Percentiles rank a stretch among this genome's conserved stretches.
Evolutionary conservation across 1,140 invertebrate genomes (phyloP).

Genomic region (Grapholita molesta): DNA sequence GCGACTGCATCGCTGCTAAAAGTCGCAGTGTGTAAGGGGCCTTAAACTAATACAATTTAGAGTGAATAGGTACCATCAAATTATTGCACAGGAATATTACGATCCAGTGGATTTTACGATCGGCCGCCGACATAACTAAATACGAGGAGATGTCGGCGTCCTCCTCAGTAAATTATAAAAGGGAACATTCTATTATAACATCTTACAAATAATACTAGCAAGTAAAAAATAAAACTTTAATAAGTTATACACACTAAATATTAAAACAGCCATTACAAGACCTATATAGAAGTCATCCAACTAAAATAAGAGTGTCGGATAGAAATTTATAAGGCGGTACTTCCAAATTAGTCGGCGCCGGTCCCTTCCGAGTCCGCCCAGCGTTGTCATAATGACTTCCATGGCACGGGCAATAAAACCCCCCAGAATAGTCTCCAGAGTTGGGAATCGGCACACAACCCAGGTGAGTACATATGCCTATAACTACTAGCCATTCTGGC

Average conservation of each 20-base stretch:
- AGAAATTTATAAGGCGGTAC: slow-evolving; percentile 83
- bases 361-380: slow-evolving; percentile 91
- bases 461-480: slow-evolving; percentile 94
- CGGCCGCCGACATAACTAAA: too few species aligned
- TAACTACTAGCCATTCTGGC: slow-evolving; percentile 89
- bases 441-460: slow-evolving; percentile 92
- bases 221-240: neutral
- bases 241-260: neutral
- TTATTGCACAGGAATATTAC: too few species aligned
- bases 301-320: slow-evolving; percentile 46
- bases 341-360: slow-evolving; percentile 91
- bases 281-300: slow-evolving; percentile 40
- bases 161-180: too few species aligned
- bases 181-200: too few species aligned
- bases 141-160: too few species aligned
- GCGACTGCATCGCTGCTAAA: too few species aligned
- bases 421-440: slow-evolving; percentile 84
- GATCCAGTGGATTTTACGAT: too few species aligned
- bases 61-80: too few species aligned
- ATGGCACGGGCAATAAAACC: slow-evolving; percentile 96
- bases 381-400: slow-evolving; percentile 94
- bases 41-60: too few species aligned
- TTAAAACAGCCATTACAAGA: neutral
- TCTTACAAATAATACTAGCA: neutral
- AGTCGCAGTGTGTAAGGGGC: too few species aligned